A percentile compares a stretch with the other conserved stretches of the same genome.
These are phyloP conservation scores for Poeciliopsis retropinna DNA, from an alignment of 2,113 vertebrate genomes.

Conservation along the genomic window DNA sequence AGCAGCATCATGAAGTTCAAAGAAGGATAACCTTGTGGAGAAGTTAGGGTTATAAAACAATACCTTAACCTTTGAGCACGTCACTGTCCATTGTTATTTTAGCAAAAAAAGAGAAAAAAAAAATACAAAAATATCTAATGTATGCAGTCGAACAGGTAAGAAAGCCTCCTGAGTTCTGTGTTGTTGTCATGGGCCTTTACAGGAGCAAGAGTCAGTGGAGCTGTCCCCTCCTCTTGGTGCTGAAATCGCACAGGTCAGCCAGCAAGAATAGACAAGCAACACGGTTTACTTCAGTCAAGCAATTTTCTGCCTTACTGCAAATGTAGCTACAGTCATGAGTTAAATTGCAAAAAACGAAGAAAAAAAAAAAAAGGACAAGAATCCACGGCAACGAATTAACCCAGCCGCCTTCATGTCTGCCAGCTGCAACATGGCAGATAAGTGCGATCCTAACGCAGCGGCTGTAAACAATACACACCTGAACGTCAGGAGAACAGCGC, in stretches of 20 bases:
- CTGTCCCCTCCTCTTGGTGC: conserved; percentile 62
- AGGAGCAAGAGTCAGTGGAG: conserved; percentile 26
- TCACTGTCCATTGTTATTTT: too few species aligned
- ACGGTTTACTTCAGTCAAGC: background rate
- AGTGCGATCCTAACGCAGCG: conserved; percentile 9
- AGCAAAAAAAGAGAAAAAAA: background rate
- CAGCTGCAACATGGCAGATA: conserved; percentile 4
- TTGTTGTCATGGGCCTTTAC: background rate
- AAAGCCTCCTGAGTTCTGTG: background rate
- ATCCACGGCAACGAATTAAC: background rate
- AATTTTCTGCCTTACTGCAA: conserved; percentile 31
- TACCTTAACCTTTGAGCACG: too few species aligned
- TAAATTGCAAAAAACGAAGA: too few species aligned
- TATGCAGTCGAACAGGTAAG: background rate
- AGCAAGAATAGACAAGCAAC: background rate
- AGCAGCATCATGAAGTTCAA: too few species aligned
- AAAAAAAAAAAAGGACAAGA: background rate
- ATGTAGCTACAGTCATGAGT: conserved; percentile 20
- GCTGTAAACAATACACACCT: conserved; percentile 34
- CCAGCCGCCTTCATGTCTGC: conserved; percentile 5
- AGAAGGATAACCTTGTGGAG: too few species aligned
- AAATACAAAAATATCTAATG: background rate
- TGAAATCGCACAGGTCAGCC: conserved; percentile 44
- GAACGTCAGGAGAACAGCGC: background rate
- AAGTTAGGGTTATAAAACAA: too few species aligned